Percentiles rank a stretch among this genome's conserved stretches.
Conservation (phyloP, 2,113 vertebrate genomes). For the Actenoides hombroni region DNA sequence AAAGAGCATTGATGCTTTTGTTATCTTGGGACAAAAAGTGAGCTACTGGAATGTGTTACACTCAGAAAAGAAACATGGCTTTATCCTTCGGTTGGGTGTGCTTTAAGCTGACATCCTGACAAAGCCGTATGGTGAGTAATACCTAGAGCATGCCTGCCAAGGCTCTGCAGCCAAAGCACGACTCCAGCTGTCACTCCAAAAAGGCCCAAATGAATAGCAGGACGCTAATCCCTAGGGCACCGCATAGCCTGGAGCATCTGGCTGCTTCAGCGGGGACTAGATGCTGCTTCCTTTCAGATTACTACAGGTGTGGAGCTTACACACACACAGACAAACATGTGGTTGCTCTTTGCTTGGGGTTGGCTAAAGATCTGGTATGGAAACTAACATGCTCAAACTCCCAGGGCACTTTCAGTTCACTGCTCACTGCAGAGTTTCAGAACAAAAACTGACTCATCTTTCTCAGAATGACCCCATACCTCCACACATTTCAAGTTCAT, state of each 20-base stretch:
- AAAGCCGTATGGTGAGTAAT: constrained; percentile 54
- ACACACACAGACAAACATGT: not conserved
- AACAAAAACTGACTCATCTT: not conserved
- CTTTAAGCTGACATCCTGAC: constrained; percentile 47
- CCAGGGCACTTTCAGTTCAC: not conserved
- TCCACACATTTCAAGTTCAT: not conserved
- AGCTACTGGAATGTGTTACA: not conserved
- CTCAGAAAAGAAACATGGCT: not conserved
- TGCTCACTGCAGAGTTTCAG: not conserved
- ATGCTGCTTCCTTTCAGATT: constrained; percentile 17
- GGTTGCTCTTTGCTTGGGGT: not conserved
- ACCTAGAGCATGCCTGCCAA: constrained; percentile 5
- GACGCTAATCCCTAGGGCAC: constrained; percentile 39
- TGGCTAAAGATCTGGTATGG: not conserved
- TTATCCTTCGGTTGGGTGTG: constrained; percentile 17
- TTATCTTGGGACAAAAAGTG: constrained; percentile 48
- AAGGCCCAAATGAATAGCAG: constrained; percentile 43
- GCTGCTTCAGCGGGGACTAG: not conserved
- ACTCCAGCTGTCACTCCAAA: constrained; percentile 41
- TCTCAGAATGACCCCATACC: not conserved
- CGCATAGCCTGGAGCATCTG: not conserved
- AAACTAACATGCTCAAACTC: not conserved
- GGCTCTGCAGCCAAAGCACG: not conserved
- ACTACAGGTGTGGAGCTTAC: constrained; percentile 4
- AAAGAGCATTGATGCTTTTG: constrained; percentile 8